These are phyloP conservation scores for Lasiommata megera DNA, from an alignment of 2,888 invertebrate species.

Conservation along the genomic window DNA sequence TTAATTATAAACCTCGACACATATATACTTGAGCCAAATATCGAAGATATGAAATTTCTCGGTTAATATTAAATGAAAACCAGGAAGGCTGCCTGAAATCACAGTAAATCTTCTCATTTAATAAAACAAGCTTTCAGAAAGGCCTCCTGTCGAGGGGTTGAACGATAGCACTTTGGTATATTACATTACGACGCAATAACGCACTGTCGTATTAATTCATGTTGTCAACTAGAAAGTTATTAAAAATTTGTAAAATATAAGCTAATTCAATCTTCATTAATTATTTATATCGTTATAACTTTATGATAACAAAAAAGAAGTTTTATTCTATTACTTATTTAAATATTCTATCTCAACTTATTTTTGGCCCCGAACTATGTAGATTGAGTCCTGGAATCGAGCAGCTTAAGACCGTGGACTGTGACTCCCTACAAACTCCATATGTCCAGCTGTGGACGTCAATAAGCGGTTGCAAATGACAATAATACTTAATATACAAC, in stretches of 20 bases:
- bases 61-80: slow-evolving; percentile 26
- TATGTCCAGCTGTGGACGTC: no score
- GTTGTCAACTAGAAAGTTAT: slow-evolving; percentile 3
- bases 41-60: slow-evolving; percentile 5
- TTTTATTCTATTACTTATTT: no score
- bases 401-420: no score
- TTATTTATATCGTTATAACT: no score
- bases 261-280: no score
- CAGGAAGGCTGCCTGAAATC: slow-evolving; percentile 26
- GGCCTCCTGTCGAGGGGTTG: slow-evolving; percentile 34
- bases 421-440: no score
- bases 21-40: background rate
- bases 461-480: no score
- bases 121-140: slow-evolving; percentile 37
- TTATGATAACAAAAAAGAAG: no score
- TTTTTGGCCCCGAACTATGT: no score
- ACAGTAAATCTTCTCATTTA: slow-evolving; percentile 33
- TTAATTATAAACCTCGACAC: background rate
- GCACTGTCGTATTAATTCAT: slow-evolving; percentile 38
- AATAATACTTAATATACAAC: no score
- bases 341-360: no score
- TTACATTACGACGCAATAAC: slow-evolving; percentile 23
- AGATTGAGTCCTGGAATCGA: no score
- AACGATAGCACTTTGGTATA: slow-evolving; percentile 35
- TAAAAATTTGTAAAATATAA: background rate